These are phyloP conservation scores for Polypterus senegalus DNA, from an alignment of 2,113 vertebrate genomes.

Conservation along the genomic window DNA sequence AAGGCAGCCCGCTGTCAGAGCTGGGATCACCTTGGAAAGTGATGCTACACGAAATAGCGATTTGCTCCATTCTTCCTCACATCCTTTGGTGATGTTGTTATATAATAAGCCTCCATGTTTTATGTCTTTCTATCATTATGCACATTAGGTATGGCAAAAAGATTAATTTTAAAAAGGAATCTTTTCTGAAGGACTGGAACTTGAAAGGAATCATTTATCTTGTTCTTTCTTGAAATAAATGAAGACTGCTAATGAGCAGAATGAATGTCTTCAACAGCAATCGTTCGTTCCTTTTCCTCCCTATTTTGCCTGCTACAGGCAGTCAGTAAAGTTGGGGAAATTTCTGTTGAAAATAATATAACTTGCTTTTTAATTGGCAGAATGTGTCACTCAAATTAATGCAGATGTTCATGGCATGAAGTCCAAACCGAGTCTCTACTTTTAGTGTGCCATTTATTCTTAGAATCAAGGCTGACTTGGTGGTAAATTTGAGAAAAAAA, in stretches of 20 bases:
- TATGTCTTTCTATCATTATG: background rate
- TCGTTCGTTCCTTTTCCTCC: too few species aligned
- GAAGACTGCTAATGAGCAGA: background rate
- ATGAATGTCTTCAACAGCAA: background rate
- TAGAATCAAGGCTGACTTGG: background rate
- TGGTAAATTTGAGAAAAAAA: too few species aligned
- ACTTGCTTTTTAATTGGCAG: background rate
- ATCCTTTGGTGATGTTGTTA: too few species aligned
- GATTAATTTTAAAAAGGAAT: background rate
- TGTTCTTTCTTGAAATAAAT: background rate
- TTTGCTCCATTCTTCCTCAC: too few species aligned
- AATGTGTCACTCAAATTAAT: background rate
- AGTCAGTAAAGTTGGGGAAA: background rate
- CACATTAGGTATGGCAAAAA: background rate
- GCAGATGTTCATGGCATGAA: background rate
- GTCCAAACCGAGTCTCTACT: background rate
- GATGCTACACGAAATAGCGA: too few species aligned
- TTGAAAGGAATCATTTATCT: too few species aligned
- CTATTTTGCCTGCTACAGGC: too few species aligned
- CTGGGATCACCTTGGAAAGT: too few species aligned
- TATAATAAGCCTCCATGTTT: too few species aligned
- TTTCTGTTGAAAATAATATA: background rate
- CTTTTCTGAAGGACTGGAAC: too few species aligned
- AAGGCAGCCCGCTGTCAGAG: too few species aligned
- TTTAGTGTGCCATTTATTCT: background rate